A percentile compares a stretch with the other conserved stretches of the same genome.
Conservation (phyloP, 1,140 invertebrate species). For the Procambarus clarkii region DNA sequence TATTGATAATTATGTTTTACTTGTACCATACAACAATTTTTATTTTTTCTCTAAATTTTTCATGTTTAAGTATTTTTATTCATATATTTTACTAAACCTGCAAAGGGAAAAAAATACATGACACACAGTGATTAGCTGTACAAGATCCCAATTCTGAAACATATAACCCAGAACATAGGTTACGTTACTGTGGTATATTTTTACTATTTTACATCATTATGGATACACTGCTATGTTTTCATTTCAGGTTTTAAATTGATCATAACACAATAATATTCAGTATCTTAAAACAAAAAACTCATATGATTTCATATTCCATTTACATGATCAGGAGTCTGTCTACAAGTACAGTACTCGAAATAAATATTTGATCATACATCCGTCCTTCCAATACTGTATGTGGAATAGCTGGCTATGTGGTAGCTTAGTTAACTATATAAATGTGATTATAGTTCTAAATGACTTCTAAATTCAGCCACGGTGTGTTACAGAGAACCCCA, state of each 20-base stretch:
- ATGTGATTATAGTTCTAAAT: background rate
- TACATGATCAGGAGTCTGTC: background rate
- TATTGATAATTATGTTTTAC: too few species aligned
- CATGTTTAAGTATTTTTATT: too few species aligned
- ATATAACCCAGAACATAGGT: background rate
- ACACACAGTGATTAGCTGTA: background rate
- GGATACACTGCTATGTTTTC: background rate
- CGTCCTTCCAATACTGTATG: conserved; percentile 7
- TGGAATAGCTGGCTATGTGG: conserved; percentile 4
- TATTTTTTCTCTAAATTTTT: too few species aligned
- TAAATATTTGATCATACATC: conserved; percentile 12
- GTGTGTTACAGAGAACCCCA: background rate
- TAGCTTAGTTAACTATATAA: background rate
- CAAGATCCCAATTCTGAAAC: background rate
- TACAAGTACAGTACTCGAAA: background rate
- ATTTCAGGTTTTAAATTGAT: background rate
- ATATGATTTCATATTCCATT: background rate
- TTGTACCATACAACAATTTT: too few species aligned
- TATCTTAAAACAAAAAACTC: background rate
- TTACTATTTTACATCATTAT: background rate
- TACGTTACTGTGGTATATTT: background rate
- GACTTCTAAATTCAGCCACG: background rate
- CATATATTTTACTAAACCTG: too few species aligned
- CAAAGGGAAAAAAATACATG: background rate
- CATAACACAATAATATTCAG: background rate